A percentile compares a stretch with the other conserved stretches of the same genome.
These are phyloP conservation scores for Temnothorax curvispinosus DNA, from an alignment of 1,140 invertebrate species.

Conservation along the genomic window DNA sequence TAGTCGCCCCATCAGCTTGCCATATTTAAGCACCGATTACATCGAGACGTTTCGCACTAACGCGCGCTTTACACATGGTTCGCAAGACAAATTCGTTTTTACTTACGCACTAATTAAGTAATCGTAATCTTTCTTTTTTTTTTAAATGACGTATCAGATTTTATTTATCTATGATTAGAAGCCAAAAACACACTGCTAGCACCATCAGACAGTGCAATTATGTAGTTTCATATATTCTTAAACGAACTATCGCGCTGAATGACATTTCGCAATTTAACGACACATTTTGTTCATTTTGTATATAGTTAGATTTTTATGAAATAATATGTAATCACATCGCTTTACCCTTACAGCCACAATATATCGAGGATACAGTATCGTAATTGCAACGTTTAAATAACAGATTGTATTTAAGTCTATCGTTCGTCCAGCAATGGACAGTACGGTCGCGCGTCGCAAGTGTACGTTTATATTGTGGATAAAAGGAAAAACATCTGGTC, in stretches of 20 bases:
- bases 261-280: constrained; percentile 66
- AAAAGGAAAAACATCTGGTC: constrained; percentile 69
- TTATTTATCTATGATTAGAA: constrained; percentile 67
- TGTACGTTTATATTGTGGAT: constrained; percentile 70
- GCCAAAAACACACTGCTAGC: constrained; percentile 70
- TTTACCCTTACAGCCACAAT: constrained; percentile 76
- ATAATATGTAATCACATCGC: constrained; percentile 61
- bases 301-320: constrained; percentile 64
- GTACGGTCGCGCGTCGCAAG: constrained; percentile 31
- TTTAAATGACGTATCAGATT: constrained; percentile 44
- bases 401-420: constrained; percentile 60
- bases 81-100: constrained; percentile 68
- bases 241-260: constrained; percentile 64
- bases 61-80: constrained; percentile 65
- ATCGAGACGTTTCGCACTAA: constrained; percentile 57
- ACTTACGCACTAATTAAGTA: constrained; percentile 76
- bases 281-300: constrained; percentile 65
- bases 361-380: constrained; percentile 63
- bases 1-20: constrained; percentile 63
- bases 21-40: constrained; percentile 71
- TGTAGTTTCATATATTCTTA: constrained; percentile 62
- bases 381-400: constrained; percentile 58
- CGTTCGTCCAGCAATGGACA: constrained; percentile 29
- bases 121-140: constrained; percentile 45
- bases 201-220: constrained; percentile 62